These are phyloP conservation scores for Leuciscus idus DNA, from an alignment of 2,113 vertebrate species.

Conservation along the genomic window DNA sequence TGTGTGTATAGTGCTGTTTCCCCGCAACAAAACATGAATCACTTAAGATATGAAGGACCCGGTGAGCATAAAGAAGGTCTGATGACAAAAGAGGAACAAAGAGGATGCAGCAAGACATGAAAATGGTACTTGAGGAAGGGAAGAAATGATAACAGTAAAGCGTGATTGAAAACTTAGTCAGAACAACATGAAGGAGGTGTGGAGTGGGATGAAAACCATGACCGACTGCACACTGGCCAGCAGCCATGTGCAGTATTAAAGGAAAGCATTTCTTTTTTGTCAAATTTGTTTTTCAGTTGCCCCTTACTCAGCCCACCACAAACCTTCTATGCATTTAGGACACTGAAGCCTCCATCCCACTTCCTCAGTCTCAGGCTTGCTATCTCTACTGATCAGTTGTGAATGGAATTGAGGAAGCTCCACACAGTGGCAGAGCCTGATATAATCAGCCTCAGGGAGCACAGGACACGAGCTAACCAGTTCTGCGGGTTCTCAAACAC, in stretches of 20 bases:
- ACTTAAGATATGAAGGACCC: neutral
- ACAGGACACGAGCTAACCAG: neutral
- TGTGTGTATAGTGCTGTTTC: neutral
- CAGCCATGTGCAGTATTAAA: neutral
- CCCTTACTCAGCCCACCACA: neutral
- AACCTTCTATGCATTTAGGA: neutral
- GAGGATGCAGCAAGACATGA: slow-evolving; percentile 7
- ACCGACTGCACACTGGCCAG: neutral
- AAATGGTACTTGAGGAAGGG: neutral
- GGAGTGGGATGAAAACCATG: slow-evolving; percentile 7
- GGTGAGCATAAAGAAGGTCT: neutral
- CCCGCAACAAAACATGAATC: neutral
- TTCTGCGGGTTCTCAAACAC: slow-evolving; percentile 1
- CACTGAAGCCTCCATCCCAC: neutral
- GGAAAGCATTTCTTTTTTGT: neutral
- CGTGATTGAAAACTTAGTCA: neutral
- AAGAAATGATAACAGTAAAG: neutral
- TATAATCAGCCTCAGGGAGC: slow-evolving; percentile 28
- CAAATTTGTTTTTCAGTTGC: neutral
- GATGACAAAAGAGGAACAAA: neutral
- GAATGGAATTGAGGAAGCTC: slow-evolving; percentile 2
- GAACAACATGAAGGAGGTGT: slow-evolving; percentile 15
- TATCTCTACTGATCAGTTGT: slow-evolving; percentile 17
- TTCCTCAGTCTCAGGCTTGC: neutral
- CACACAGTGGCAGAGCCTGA: slow-evolving; percentile 9